phyloP scores from a whole-genome alignment of 2,113 vertebrate genomes.

The Cebidichthys violaceus region DNA sequence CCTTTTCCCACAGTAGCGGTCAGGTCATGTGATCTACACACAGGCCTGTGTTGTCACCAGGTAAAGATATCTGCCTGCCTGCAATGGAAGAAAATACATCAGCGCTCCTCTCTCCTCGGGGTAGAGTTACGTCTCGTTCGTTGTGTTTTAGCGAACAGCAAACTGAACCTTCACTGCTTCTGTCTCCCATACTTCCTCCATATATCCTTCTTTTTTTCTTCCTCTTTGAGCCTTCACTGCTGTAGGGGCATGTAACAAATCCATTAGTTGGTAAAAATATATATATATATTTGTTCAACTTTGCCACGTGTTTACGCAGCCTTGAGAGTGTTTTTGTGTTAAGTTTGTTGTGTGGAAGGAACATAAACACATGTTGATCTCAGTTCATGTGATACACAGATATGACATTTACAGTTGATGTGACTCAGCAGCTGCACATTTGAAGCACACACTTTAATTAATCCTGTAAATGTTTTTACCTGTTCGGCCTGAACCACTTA shows the following conservation, averaged over 20 bases:
- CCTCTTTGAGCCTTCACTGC: slow-evolving; percentile 3
- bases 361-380: background rate
- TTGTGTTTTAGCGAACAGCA: slow-evolving; percentile 45
- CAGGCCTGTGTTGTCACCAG: slow-evolving; percentile 52
- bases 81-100: slow-evolving; percentile 58
- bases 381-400: background rate
- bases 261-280: background rate
- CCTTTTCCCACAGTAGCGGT: slow-evolving; percentile 46
- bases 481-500: background rate
- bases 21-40: slow-evolving; percentile 57
- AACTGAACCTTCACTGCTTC: slow-evolving; percentile 39
- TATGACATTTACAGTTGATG: background rate
- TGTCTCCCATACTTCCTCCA: slow-evolving; percentile 18
- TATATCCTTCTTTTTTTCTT: slow-evolving; percentile 12
- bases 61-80: slow-evolving; percentile 53
- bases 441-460: background rate
- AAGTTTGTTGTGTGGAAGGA: background rate
- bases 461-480: background rate
- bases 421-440: background rate
- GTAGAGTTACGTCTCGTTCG: slow-evolving; percentile 48
- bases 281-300: slow-evolving; percentile 2
- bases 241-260: background rate
- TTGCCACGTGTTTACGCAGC: background rate
- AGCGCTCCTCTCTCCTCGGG: slow-evolving; percentile 19
- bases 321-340: background rate